Evolutionary conservation across 2,113 vertebrate genomes (phyloP), one percentile per base, ranked within the genome.

Genomic region (Labeo rohita): DNA sequence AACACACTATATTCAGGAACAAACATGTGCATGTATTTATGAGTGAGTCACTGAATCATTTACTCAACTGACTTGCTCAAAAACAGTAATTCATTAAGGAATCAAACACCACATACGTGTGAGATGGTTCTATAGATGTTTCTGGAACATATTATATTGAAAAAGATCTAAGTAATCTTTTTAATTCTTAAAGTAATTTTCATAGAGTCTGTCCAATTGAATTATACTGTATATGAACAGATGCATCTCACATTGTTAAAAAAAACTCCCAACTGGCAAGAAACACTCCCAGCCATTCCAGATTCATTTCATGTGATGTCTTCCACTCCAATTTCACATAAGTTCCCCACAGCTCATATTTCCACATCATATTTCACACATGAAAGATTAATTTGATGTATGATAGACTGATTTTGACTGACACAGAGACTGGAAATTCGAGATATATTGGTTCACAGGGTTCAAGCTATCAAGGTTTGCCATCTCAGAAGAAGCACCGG

Each of bases 341-440:
- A 12, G 23, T 54, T 77, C n/a, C 16, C n/a, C 3, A 34, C 3
- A 80, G 36, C 45, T 63, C 18, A 63, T n/a, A 47, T 63, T 63
- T 49, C 18, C 78, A 80, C 11, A 63, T 43, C 39, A 43, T 16
- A 28, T 59, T 18, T 3, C 2, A 9, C n/a, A 65, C 3, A 80
- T 65, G 6, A 80, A 63, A 8, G 56, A 63, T 63, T 59, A 23
- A 36, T 18, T 11, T 79, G 54, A 77, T 77, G 75, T 56, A 36
- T 56, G 28, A 59, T 39, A 45, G 54, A 61, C 36, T 15, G 59
- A 70, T 81, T 81, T 8, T 66, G 23, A 81, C 15, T 80, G 77
- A 80, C 77, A 59, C 59, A 28, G 21, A 81, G 16, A 36, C 28
- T 47, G 70, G 45, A 81, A 34, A 49, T 47, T 66, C 8, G 36